Evolutionary conservation across 2,113 vertebrate species (phyloP).

Genomic region (Holacanthus passer): DNA sequence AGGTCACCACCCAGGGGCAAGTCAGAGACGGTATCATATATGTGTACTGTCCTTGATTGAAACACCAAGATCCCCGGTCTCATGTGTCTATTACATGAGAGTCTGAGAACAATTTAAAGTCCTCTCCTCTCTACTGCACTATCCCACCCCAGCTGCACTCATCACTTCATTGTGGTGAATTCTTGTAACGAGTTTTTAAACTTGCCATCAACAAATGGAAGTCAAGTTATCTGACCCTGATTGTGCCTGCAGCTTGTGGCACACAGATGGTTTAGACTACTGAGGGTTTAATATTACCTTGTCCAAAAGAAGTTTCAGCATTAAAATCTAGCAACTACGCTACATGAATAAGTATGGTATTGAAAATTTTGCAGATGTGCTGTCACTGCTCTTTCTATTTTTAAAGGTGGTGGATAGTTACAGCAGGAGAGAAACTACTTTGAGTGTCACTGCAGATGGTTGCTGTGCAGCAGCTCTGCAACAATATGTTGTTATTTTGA

Average conservation of each 20-base stretch:
- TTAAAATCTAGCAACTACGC: neutral
- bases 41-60: neutral
- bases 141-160: neutral
- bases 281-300: neutral
- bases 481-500: slow-evolving; percentile 7
- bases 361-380: neutral
- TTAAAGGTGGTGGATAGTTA: neutral
- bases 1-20: slow-evolving; percentile 19
- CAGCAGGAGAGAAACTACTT: neutral
- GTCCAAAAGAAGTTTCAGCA: neutral
- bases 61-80: neutral
- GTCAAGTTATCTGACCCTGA: neutral
- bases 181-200: slow-evolving; percentile 14
- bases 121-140: neutral
- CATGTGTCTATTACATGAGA: neutral
- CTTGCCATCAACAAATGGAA: neutral
- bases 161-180: slow-evolving; percentile 14
- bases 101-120: slow-evolving; percentile 7
- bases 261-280: neutral
- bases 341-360: neutral
- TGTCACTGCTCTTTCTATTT: neutral
- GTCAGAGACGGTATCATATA: neutral
- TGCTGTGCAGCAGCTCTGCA: neutral
- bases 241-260: neutral
- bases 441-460: neutral